These are phyloP conservation scores for Streptopelia turtur DNA, from an alignment of 2,797 vertebrate species.

Conservation along the genomic window DNA sequence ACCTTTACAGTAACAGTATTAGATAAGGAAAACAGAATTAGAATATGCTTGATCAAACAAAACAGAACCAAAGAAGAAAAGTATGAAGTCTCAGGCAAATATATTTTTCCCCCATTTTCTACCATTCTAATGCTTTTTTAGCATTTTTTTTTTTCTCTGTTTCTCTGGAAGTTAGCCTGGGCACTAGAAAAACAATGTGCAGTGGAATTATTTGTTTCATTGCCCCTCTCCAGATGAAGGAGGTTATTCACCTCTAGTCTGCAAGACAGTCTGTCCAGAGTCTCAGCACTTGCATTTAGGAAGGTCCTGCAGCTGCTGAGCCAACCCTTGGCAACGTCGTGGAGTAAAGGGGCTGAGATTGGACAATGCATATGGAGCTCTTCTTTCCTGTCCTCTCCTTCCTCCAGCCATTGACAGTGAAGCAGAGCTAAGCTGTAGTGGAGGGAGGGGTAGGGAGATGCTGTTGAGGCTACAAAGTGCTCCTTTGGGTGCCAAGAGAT, in stretches of 20 bases:
- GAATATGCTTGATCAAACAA: not conserved
- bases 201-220: not conserved
- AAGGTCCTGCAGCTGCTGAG: not conserved
- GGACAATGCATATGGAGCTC: too few relatives aligned
- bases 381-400: not conserved
- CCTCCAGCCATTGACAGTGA: not conserved
- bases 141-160: not conserved
- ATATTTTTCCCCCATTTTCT: rapidly evolving
- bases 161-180: not conserved
- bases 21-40: not conserved
- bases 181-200: not conserved
- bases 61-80: not conserved
- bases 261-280: rapidly evolving
- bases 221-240: not conserved
- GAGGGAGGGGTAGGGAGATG: not conserved
- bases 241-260: not conserved
- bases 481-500: not conserved
- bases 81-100: not conserved
- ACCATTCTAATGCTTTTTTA: not conserved
- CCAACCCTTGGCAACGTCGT: rapidly evolving
- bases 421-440: not conserved
- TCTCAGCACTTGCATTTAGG: not conserved
- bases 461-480: not conserved
- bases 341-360: not conserved
- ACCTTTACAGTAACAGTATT: not conserved